Conservation (phyloP, 64 coral and sea anemone genomes). For the Acropora yongei region DNA sequence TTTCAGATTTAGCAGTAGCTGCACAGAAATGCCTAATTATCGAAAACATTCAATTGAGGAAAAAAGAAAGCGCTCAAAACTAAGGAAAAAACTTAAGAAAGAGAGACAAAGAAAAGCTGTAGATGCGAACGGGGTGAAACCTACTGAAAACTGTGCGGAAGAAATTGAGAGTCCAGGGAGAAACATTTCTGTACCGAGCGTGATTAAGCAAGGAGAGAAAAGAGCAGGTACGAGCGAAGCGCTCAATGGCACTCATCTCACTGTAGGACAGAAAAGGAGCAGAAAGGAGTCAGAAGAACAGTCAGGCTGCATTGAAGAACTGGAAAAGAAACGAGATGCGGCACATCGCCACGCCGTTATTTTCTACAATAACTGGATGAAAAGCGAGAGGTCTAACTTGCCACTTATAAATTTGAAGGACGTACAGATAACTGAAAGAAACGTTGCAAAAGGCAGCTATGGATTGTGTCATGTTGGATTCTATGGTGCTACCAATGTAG, state of each 20-base stretch:
- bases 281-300: constrained; percentile 23
- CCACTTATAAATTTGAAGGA: constrained; percentile 1
- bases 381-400: constrained; percentile 22
- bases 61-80: constrained; percentile 50
- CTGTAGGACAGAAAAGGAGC: constrained; percentile 5
- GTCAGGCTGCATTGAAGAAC: not conserved
- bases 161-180: too few species aligned
- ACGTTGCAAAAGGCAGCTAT: constrained; percentile 32
- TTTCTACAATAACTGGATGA: constrained; percentile 51
- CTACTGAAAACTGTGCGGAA: not conserved
- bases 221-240: too few species aligned
- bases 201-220: too few species aligned
- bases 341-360: not conserved
- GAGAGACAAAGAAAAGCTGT: not conserved
- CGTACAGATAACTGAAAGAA: constrained; percentile 22
- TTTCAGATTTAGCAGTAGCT: not conserved
- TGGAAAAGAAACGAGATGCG: not conserved
- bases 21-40: constrained; percentile 20
- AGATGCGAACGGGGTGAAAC: not conserved
- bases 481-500: constrained; percentile 17
- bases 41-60: constrained; percentile 54
- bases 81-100: not conserved
- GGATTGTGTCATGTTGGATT: constrained; percentile 22
- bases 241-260: too few species aligned
- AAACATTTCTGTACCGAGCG: too few species aligned